A percentile compares a stretch with the other conserved stretches of the same genome.
phyloP scores from a whole-genome alignment of 2,113 vertebrate genomes.

The Pseudorectes ferrugineus region DNA sequence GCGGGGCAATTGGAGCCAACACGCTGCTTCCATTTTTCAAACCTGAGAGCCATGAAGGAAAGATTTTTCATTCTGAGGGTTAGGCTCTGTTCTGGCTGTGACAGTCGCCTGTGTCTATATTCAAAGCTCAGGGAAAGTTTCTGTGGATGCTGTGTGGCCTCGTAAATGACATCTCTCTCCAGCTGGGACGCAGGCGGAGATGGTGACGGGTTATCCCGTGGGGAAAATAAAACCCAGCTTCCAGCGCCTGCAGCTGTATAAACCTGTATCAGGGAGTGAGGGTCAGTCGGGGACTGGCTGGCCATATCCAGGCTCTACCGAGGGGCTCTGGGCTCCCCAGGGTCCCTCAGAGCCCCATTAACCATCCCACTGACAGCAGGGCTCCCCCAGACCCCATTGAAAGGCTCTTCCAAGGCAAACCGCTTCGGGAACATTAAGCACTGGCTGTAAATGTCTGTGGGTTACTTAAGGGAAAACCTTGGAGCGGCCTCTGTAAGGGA shows the following conservation, averaged over 20 bases:
- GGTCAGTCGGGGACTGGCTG: accelerated
- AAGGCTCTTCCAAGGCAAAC: not conserved
- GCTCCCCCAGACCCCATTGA: not conserved
- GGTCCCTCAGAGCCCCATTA: not conserved
- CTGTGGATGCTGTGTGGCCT: not conserved
- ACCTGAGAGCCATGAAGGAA: not conserved
- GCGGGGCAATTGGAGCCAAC: not conserved
- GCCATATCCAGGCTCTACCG: not conserved
- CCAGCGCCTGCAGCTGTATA: not conserved
- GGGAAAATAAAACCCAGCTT: not conserved
- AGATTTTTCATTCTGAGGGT: not conserved
- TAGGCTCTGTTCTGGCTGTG: not conserved
- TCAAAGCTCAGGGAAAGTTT: not conserved
- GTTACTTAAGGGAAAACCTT: not conserved
- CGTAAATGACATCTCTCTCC: not conserved
- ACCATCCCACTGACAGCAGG: not conserved
- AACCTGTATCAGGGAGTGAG: accelerated
- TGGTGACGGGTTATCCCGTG: accelerated
- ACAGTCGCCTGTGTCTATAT: not conserved
- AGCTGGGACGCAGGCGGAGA: not conserved
- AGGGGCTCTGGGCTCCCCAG: not conserved
- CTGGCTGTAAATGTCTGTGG: not conserved
- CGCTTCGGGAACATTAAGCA: not conserved
- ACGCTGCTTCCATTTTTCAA: not conserved
- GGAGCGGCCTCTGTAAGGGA: accelerated